These are phyloP conservation scores for Phoxinus dragarum DNA, from an alignment of 2,797 vertebrate species.

Conservation along the genomic window DNA sequence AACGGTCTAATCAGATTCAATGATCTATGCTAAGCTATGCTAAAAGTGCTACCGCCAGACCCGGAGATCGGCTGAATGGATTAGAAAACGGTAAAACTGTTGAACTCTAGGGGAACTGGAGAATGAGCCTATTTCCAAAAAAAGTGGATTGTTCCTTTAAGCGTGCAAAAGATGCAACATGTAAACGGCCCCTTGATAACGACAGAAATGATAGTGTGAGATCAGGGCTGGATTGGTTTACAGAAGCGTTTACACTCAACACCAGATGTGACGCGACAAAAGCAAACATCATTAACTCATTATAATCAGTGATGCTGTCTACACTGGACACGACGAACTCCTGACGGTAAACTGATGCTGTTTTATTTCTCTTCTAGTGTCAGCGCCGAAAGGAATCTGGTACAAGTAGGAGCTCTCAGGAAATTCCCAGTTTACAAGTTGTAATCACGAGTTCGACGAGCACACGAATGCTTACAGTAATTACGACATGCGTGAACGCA, in stretches of 20 bases:
- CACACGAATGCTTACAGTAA: neutral
- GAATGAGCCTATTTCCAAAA: too few species aligned
- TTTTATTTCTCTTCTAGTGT: too few species aligned
- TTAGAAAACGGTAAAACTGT: too few species aligned
- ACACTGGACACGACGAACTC: neutral
- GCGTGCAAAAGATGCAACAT: fast-evolving
- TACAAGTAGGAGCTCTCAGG: too few species aligned
- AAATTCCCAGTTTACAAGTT: neutral
- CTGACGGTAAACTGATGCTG: neutral
- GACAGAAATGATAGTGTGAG: neutral
- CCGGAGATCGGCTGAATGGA: too few species aligned
- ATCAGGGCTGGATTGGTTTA: neutral
- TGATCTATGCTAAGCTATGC: too few species aligned
- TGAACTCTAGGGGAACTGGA: too few species aligned
- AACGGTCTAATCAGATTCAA: too few species aligned
- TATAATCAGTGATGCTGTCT: neutral
- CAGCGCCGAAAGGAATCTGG: too few species aligned
- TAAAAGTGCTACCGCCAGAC: too few species aligned
- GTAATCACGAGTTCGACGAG: neutral
- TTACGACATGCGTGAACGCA: neutral
- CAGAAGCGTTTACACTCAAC: too few species aligned
- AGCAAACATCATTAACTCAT: neutral
- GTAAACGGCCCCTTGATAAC: neutral
- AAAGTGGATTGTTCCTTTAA: neutral
- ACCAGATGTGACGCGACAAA: too few species aligned